Base-by-base conservation (phyloP, 37 sponge, comb jelly and placozoan species). In the Corticium candelabrum region DNA sequence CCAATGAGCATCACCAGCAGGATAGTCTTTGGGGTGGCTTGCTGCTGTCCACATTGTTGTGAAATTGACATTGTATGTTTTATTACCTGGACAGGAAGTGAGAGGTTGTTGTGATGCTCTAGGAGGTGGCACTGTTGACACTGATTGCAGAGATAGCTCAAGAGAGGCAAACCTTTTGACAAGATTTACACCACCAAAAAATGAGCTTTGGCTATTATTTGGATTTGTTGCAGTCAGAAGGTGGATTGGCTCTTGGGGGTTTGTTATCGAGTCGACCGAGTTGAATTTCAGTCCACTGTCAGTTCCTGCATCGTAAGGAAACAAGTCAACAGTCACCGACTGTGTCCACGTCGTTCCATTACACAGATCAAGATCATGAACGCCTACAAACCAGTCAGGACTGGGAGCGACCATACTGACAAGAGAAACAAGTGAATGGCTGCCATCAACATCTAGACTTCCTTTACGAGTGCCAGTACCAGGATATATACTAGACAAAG, bases 321-420 rank as follows among this genome's bases (percentile, higher is more conserved):
- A 50, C 15, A 21, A 11, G 62, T 50, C 62, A 27, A 11, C 15
- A 27, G 21, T 21, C 15, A 50, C 21, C 11, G 62, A 50, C 11
- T 11, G 15, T n/a, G n/a, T n/a, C 62, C 62, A 50, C 62, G 62
- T 27, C 15, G 34, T 29, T 11, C 21, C 62, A 32, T 7, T 7
- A 29, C 73, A 70, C 5, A 70, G 34, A 7, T 4, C 29, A 4
- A n/a, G 32, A 29, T 70, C 73, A 29, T 70, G 29, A 33, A 70
- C 29, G n/a, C 73, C 73, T 7, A 32, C 35, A 32, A 70, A 70
- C 73, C 73, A 70, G 35, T 70, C 73, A 7, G 73, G 73, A n/a
- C n/a, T n/a, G 5, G 73, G 73, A 7, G 34, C 73, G 34, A 70
- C 35, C 73, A 33, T 70, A 5, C n/a, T n/a, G 5, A 70, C 4